A percentile compares a stretch with the other conserved stretches of the same genome.
Evolutionary conservation across 2,113 vertebrate genomes (phyloP).

Genomic region (Rhabdomys dilectus): DNA sequence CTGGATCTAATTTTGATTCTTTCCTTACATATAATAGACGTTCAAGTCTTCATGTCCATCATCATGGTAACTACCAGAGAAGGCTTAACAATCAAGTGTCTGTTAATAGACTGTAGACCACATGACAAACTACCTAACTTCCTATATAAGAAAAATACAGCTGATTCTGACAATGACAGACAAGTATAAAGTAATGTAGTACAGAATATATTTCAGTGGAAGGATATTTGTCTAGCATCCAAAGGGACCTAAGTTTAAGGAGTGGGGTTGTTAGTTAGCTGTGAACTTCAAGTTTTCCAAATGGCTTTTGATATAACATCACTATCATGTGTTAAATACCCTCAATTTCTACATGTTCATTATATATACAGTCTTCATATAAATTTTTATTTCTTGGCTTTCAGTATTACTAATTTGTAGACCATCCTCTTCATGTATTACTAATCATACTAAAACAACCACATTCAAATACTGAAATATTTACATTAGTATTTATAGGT

Average conservation of each 20-base stretch:
- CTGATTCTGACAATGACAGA: background rate
- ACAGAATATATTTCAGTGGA: background rate
- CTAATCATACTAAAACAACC: background rate
- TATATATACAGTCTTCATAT: background rate
- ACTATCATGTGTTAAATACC: background rate
- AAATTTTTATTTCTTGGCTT: background rate
- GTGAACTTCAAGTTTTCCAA: background rate
- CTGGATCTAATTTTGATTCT: background rate
- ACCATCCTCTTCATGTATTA: background rate
- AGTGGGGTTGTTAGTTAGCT: too few relatives aligned
- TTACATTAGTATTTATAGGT: background rate
- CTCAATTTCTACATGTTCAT: background rate
- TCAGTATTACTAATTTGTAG: background rate
- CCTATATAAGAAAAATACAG: background rate
- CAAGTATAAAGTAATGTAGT: background rate
- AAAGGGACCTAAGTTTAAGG: background rate
- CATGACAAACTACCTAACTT: background rate
- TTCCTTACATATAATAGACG: background rate
- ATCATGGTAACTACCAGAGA: background rate
- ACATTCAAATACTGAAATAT: background rate
- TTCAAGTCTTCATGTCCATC: background rate
- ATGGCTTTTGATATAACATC: background rate
- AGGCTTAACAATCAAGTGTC: background rate
- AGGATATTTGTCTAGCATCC: background rate
- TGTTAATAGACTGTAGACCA: background rate